Evolutionary conservation across 2,888 invertebrate species (phyloP).

Genomic region (Salpingus planirostris): DNA sequence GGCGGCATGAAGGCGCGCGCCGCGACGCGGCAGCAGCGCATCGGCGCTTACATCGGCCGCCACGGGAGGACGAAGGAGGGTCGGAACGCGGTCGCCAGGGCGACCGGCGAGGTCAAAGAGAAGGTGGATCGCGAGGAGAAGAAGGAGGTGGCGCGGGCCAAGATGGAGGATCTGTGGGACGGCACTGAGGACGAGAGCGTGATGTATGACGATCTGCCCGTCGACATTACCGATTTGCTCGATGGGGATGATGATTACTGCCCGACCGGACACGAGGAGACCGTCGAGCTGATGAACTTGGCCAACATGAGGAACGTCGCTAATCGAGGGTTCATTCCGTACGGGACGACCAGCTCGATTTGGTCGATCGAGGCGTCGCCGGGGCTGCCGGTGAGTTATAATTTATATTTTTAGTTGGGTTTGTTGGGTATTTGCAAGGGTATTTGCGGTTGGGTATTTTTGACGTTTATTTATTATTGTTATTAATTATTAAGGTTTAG

Average conservation of each 20-base stretch:
- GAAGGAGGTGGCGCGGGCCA: too few species aligned
- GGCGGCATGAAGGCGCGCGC: slow-evolving; percentile 8
- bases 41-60: slow-evolving; percentile 4
- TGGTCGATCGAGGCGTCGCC: slow-evolving; percentile 45
- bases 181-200: slow-evolving; percentile 34
- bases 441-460: too few species aligned
- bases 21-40: slow-evolving; percentile 17
- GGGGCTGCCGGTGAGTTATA: too few species aligned
- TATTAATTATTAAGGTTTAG: too few species aligned
- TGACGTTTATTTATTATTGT: too few species aligned
- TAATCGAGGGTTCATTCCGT: slow-evolving; percentile 38
- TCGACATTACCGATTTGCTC: slow-evolving; percentile 51
- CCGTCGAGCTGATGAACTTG: slow-evolving; percentile 32
- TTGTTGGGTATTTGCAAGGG: too few species aligned
- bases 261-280: slow-evolving; percentile 43
- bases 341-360: slow-evolving; percentile 46
- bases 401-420: too few species aligned
- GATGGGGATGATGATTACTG: slow-evolving; percentile 44
- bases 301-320: slow-evolving; percentile 30
- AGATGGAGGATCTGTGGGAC: slow-evolving; percentile 6
- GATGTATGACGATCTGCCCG: slow-evolving; percentile 54
- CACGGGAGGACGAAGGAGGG: not conserved
- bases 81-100: too few species aligned
- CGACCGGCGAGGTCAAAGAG: too few species aligned
- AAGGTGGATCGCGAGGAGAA: too few species aligned